Evolutionary conservation across 2,888 invertebrate species (phyloP), one percentile per base, ranked within the genome.

Genomic region (Cloeon dipterum): DNA sequence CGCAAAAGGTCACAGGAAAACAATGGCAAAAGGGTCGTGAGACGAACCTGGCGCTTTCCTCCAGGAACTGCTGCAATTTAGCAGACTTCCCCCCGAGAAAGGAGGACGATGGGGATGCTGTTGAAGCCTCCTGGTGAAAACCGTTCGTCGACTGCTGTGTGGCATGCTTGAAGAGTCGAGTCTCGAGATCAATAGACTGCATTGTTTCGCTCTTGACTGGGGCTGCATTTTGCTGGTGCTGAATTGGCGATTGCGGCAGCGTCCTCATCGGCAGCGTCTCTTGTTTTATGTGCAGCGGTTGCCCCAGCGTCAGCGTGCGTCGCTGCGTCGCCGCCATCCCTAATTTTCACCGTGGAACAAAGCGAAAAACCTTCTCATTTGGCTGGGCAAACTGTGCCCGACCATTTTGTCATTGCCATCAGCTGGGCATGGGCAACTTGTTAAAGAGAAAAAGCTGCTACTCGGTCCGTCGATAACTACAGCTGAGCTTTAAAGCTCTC

Each of bases 21-120:
- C 11, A 2, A 3, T 4, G 4, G 13, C 8, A 32, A 5, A 2
- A 26, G 29, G 20, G 17, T 20, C 20, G 26, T 5, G 14, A 20
- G 13, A 8, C 49, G 41, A 61, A 70, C 70, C 69, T 68, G 50
- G 70, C 62, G 49, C 67, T 65, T 52, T 68, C 68, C 52, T 70
- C 70, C 45, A 70, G 66, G 52, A 69, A 64, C 52, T 66, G 65
- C 46, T 68, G 67, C 59, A 70, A 66, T 38, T 46, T 46, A 42
- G 36, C 38, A 19, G 41, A 37, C 38, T 39, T 43, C 16, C 32
- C 35, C 20, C 34, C 32, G 20, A 35, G 32, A n/a, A 29, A 39
- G 32, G 25, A 34, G 36, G 34, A 19, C 23, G 29, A 18, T 17
- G n/a, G 17, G 11, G 39, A 35, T 20, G 35, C 32, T 36, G 35